Base-by-base conservation (phyloP, 2,113 vertebrate genomes). In the Hiodon tergisus region DNA sequence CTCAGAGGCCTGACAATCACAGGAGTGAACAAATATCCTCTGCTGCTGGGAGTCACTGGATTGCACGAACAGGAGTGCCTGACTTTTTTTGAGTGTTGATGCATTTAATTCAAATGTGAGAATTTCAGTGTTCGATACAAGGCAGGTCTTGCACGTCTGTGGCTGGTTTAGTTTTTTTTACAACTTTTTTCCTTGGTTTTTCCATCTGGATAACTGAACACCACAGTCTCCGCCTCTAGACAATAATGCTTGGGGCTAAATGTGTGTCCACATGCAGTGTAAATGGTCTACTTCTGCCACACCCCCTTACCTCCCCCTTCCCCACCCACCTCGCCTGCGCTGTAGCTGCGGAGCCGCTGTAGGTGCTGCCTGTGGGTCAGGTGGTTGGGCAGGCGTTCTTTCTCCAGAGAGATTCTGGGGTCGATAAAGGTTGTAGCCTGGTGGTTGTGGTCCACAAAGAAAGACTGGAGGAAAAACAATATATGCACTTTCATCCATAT, bases 401-500 rank as follows among this genome's bases (percentile, higher is more conserved):
- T 98, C 90, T 98, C 97, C 83, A 99, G 93, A 0, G 97, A 95
- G 82, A 99, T 96, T 80, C 97, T 91, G 77, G 97, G 97, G 81
- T 99, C 97, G 13, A 99, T 98, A 85, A 99, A 99, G 59, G 97
- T 99, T 2, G 97, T 99, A 2, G 96, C 95, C 80, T 97, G 93
- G 80, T 95, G 98, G 75, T 99, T 99, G 91, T 99, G 97, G 87
- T 98, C 97, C 83, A 99, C 96, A 48, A 98, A 99, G 86, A 99
- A 99, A 55, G 95, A 98, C 97, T 99, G 58, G 14, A 47, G 3
- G 11, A 31, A 16, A 11, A 3, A 46, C 60, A 72, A 31, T 53
- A 47, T 17, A 13, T 9, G 53, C 10, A 54, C 16, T 7, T 47
- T 46, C n/a, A 54, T 8, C 51, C 50, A 53, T 53, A 4, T 8